Evolutionary conservation across 2,797 vertebrate species (phyloP), one percentile per base, ranked within the genome.

Genomic region (Enteromius treurensis): DNA sequence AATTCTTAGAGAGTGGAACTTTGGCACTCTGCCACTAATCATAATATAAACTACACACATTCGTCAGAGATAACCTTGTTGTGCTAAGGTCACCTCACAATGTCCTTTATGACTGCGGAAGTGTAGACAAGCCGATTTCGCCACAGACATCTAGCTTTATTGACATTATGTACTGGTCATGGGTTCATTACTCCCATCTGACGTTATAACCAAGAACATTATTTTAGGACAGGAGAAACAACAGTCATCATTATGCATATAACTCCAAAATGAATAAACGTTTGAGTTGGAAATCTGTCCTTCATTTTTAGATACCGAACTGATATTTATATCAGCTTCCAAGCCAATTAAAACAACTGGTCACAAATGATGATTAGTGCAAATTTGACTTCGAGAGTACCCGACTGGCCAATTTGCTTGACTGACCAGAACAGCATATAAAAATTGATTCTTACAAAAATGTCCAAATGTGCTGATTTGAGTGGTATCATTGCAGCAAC

Each of bases 401-500:
- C 21, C 58, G 15, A 37, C 42, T 21, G 19, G 7, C 17, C 13
- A 47, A n/a, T 47, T 34, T 2, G 11, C 14, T 19, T 13, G 23
- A 47, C 0, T 49, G 68, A 26, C 19, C 53, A 47, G 34, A 74
- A 42, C 67, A 69, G 26, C 67, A 62, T 13, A 13, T 71, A 68
- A 77, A 68, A 87, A 79, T 84, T 84, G 73, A 73, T 68, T 76
- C 37, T 58, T 37, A 49, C 17, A 89, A 90, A 91, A 89, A 76
- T 88, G n/a, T 51, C 86, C 87, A 86, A 80, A 71, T 70, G 85
- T 69, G 32, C 60, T 64, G 89, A 88, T 90, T 69, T 87, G 86
- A 87, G 76, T 91, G 89, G 58, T 67, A 67, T 76, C 77, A 49
- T 82, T 90, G 91, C 88, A 87, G 88, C 88, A 90, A 95, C 94